A percentile compares a stretch with the other conserved stretches of the same genome.
phyloP scores from a whole-genome alignment of 2,797 vertebrate genomes.

The Pangasius krempfi region DNA sequence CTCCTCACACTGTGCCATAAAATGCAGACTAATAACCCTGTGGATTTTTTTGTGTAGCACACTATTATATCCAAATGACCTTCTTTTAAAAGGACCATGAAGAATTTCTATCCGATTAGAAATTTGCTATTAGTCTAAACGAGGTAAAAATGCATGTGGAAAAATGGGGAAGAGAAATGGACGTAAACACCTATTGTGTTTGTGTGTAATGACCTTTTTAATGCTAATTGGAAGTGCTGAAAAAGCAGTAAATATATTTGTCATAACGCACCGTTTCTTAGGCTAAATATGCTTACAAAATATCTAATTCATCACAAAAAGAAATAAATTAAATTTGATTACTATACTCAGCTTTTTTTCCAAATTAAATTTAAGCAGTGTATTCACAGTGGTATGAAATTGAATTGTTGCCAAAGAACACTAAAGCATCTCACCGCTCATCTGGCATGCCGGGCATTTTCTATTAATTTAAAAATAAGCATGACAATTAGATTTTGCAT shows the following conservation, averaged over 20 bases:
- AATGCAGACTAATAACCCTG: slow-evolving; percentile 53
- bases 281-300: slow-evolving; percentile 67
- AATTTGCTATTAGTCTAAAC: slow-evolving; percentile 47
- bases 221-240: slow-evolving; percentile 64
- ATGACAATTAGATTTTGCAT: slow-evolving; percentile 60
- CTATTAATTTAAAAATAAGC: slow-evolving; percentile 66
- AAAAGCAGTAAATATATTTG: slow-evolving; percentile 71
- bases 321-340: slow-evolving; percentile 61
- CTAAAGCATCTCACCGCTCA: slow-evolving; percentile 48
- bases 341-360: slow-evolving; percentile 65
- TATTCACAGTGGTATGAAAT: slow-evolving; percentile 59
- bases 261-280: slow-evolving; percentile 71
- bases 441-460: slow-evolving; percentile 57
- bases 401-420: slow-evolving; percentile 61
- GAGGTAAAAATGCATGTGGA: slow-evolving; percentile 45
- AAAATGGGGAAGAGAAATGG: slow-evolving; percentile 64
- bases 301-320: slow-evolving; percentile 63
- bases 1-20: slow-evolving; percentile 27
- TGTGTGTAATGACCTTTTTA: slow-evolving; percentile 73
- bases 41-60: slow-evolving; percentile 45
- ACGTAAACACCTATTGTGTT: slow-evolving; percentile 60
- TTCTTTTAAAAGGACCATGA: slow-evolving; percentile 47
- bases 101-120: slow-evolving; percentile 59
- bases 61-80: slow-evolving; percentile 57
- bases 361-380: slow-evolving; percentile 68